Evolutionary conservation across 1,140 invertebrate species (phyloP), one percentile per base, ranked within the genome.

Genomic region (Penaeus japonicus): DNA sequence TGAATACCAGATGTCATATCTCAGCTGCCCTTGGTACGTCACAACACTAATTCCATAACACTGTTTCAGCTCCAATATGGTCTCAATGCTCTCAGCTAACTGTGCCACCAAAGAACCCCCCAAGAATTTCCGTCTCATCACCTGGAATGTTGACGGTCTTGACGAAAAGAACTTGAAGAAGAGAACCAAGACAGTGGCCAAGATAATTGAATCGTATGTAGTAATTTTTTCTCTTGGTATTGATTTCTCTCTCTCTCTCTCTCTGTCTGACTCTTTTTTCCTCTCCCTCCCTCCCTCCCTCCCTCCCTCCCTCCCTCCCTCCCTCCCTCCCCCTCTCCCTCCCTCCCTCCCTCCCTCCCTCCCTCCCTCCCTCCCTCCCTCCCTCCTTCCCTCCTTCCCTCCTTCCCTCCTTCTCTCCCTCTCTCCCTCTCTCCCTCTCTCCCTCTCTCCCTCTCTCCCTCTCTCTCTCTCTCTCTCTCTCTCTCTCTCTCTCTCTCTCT

Each of bases 121-220:
- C 22, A 91, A 90, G 59, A 91, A 91, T 59, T 92, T 94, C 57
- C 92, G 91, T 47, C 89, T 94, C 24, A 91, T 94, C 7, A 92
- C 94, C 5, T 95, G 95, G 95, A 95, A 95, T 91, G 92, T 95
- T 88, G 95, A 95, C 93, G 95, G 95, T 4, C 91, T 95, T 2
- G 94, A 95, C 91, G 91, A 92, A 24, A 92, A 92, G 24, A 94
- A 94, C 91, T 79, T 95, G 15, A 92, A 93, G 59, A 93, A 93
- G 39, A 91, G 95, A 85, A 94, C 94, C 5, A 93, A 93, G 89
- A 93, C 92, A 82, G 94, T 94, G 20, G 92, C 93, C 83, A 92
- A 94, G 75, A 92, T 93, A 7, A 93, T 95, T 55, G 91, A 93
- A 85, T 92, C 91, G 94, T 95, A 92, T 91, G 90, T 91, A 22